Evolutionary conservation across 2,888 invertebrate genomes (phyloP), one percentile per base, ranked within the genome.

Genomic region (Octonoba sinensis): DNA sequence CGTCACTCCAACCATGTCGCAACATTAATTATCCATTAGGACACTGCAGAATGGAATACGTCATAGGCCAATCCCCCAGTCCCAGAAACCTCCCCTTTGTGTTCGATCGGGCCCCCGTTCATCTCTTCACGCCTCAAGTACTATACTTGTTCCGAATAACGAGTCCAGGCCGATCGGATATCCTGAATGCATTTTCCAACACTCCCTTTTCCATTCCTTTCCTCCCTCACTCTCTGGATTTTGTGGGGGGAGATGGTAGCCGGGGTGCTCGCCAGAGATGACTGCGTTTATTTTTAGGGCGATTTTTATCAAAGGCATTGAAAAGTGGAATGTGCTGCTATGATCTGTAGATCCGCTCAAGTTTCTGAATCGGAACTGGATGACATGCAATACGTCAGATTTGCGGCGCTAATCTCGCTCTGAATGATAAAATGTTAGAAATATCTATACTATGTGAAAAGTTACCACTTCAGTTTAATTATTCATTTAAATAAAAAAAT

Each of bases 11-110:
- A 51, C 60, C 64, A 66, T 79, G 79, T 79, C 70, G 79, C 73
- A 79, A 79, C 79, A 79, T 79, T 79, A 79, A 79, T 79, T 79
- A 79, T 79, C 79, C 79, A 79, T 79, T 79, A 79, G 70, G 66
- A 73, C 71, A 47, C 59, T 72, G 65, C 65, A 78, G 79, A 71
- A 78, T 49, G 57, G 49, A 75, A 77, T 77, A 69, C 76, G 76
- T 77, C 76, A 77, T 56, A 77, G 73, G 51, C 62, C 72, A 72
- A 72, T 72, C 62, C 69, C 56, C 51, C 36, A 36, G 60, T 59
- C 59, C 51, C 71, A 59, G 71, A 64, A 57, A 73, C 22, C 74
- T 47, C 51, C 27, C 64, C 54, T 76, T 76, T 76, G 69, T 69
- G 76, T 77, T 77, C 76, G 76, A 77, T 77, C 76, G 69, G 22